A percentile compares a stretch with the other conserved stretches of the same genome.
These are phyloP conservation scores for Mungos mungo DNA, from an alignment of 2,113 vertebrate species.

Conservation along the genomic window DNA sequence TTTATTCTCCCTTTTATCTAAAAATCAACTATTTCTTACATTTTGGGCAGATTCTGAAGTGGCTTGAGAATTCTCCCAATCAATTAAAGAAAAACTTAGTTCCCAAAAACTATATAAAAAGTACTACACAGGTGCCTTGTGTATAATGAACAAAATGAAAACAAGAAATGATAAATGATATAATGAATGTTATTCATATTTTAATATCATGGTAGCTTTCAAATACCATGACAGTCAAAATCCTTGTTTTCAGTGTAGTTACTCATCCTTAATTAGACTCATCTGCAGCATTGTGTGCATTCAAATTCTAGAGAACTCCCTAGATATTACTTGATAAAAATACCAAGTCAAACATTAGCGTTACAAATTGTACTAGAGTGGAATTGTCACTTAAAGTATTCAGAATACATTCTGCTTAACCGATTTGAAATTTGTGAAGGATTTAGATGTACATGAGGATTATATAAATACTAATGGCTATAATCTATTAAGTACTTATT, in stretches of 20 bases:
- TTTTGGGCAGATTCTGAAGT: background rate
- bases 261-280: background rate
- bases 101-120: background rate
- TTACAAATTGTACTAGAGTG: background rate
- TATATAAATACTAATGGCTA: background rate
- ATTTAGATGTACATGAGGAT: background rate
- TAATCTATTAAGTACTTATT: background rate
- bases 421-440: background rate
- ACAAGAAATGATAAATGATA: background rate
- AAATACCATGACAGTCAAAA: background rate
- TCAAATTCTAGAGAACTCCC: background rate
- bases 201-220: background rate
- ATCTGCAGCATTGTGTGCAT: background rate
- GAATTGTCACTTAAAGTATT: background rate
- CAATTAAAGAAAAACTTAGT: background rate
- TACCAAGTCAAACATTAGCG: background rate
- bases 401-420: background rate
- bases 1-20: background rate
- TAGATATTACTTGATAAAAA: background rate
- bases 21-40: background rate
- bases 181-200: background rate
- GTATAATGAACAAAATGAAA: background rate
- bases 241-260: background rate
- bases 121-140: background rate
- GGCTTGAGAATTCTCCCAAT: background rate